phyloP scores from a whole-genome alignment of 2,888 invertebrate species.

The Timema cristinae region DNA sequence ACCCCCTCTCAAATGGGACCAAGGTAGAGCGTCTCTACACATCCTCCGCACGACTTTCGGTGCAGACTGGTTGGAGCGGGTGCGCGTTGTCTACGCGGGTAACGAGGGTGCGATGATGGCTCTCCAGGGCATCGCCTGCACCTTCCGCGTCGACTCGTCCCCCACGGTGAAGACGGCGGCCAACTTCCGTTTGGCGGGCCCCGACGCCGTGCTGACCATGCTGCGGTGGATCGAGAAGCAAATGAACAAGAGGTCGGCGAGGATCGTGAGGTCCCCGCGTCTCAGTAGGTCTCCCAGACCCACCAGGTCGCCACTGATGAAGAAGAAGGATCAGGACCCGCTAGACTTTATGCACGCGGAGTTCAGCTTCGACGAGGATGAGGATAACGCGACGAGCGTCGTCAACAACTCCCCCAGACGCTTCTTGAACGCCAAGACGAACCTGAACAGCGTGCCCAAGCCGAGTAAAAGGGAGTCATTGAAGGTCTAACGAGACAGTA shows the following conservation, averaged over 20 bases:
- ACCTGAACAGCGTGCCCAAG: too few relatives aligned
- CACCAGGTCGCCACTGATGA: constrained; percentile 24
- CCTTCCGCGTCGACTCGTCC: constrained; percentile 44
- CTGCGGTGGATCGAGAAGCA: constrained; percentile 44
- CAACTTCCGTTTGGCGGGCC: constrained; percentile 43
- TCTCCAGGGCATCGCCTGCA: constrained; percentile 45
- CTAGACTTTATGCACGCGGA: neutral
- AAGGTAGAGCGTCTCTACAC: constrained; percentile 45
- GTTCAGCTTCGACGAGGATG: constrained; percentile 4
- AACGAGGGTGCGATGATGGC: constrained; percentile 45
- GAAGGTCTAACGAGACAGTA: too few relatives aligned
- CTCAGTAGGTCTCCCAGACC: constrained; percentile 32
- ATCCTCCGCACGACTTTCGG: constrained; percentile 46
- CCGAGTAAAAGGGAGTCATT: too few relatives aligned
- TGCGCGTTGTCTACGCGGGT: constrained; percentile 45
- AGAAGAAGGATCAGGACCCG: neutral
- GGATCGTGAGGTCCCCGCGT: constrained; percentile 33
- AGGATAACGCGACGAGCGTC: neutral
- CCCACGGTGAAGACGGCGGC: constrained; percentile 43
- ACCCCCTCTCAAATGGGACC: constrained; percentile 46
- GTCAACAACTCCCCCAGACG: too few relatives aligned
- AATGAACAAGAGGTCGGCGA: constrained; percentile 38
- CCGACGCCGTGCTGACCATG: constrained; percentile 45
- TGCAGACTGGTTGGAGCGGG: constrained; percentile 46
- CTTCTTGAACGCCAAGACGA: too few relatives aligned